A percentile compares a stretch with the other conserved stretches of the same genome.
Evolutionary conservation across 2,888 invertebrate species (phyloP).

Genomic region (Hyposoter didymator): DNA sequence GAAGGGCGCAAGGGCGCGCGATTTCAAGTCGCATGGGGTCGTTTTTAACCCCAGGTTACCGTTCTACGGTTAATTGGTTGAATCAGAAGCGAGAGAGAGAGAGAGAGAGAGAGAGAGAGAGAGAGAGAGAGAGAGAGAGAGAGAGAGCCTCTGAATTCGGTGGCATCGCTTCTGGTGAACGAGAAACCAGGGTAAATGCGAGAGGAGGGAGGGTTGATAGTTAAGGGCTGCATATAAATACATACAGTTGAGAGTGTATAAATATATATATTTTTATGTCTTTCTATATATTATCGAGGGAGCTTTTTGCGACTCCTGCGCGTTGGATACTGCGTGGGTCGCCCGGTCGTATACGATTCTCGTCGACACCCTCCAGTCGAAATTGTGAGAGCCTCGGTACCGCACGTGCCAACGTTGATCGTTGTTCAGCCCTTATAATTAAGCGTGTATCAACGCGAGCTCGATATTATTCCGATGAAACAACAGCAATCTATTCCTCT

Average conservation of each 20-base stretch:
- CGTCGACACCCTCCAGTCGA: slow-evolving; percentile 70
- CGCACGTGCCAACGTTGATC: slow-evolving; percentile 49
- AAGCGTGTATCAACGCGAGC: not conserved
- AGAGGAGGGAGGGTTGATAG: slow-evolving; percentile 6
- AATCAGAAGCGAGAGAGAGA: slow-evolving; percentile 8
- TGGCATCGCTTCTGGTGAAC: slow-evolving; percentile 20
- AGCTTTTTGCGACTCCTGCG: slow-evolving; percentile 65
- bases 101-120: not conserved
- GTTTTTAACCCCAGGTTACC: too few species aligned
- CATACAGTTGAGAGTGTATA: not conserved
- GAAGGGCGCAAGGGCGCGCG: too few species aligned
- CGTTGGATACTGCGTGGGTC: slow-evolving; percentile 55
- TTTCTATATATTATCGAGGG: not conserved
- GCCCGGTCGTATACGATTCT: slow-evolving; percentile 58
- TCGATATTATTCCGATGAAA: slow-evolving; percentile 1
- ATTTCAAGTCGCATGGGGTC: too few species aligned
- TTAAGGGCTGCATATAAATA: not conserved
- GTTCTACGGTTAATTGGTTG: not conserved
- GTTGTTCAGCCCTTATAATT: not conserved
- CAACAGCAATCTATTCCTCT: not conserved
- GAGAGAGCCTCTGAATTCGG: slow-evolving; percentile 25
- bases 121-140: slow-evolving; percentile 5
- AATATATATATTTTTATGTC: not conserved
- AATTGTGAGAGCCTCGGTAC: slow-evolving; percentile 60
- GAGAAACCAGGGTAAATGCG: slow-evolving; percentile 17